Base-by-base conservation (phyloP, 37 sponge, comb jelly and placozoan species). In the Spongia lamella region DNA sequence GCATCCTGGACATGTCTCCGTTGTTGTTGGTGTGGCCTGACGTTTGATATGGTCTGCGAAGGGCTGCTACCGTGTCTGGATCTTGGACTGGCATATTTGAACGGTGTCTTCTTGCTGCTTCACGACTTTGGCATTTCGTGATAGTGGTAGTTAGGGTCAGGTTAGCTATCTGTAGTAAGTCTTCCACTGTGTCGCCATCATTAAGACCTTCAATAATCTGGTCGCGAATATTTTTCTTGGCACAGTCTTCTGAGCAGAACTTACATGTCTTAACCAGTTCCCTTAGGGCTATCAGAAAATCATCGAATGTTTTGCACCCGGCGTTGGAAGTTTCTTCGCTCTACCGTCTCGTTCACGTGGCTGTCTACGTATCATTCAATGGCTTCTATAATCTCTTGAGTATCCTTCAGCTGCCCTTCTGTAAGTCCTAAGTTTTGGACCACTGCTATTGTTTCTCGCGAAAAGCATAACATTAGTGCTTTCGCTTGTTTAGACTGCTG, bases 1-100 rank as follows among this genome's bases (percentile, higher is more conserved):
- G 30, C 80, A 79, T 7, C 80, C 70, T 32, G 60, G 80, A 70
- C 80, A 79, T 22, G 78, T n/a, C n/a, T n/a, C n/a, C n/a, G n/a
- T n/a, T n/a, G n/a, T n/a, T n/a, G n/a, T n/a, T n/a, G n/a, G n/a
- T n/a, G n/a, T n/a, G n/a, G n/a, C n/a, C n/a, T n/a, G n/a, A n/a
- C n/a, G n/a, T n/a, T n/a, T n/a, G n/a, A n/a, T n/a, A n/a, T n/a
- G n/a, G n/a, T n/a, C n/a, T n/a, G n/a, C n/a, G n/a, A n/a, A n/a
- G n/a, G n/a, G n/a, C n/a, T n/a, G n/a, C n/a, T n/a, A n/a, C n/a
- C n/a, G n/a, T n/a, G n/a, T n/a, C n/a, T n/a, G n/a, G n/a, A n/a
- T n/a, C n/a, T n/a, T n/a, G n/a, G n/a, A n/a, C n/a, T n/a, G n/a
- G n/a, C n/a, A n/a, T n/a, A n/a, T n/a, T n/a, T n/a, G n/a, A n/a